Percentiles rank a stretch among this genome's conserved stretches.
Evolutionary conservation across 2,797 vertebrate genomes (phyloP).

Genomic region (Sebastes itinus): DNA sequence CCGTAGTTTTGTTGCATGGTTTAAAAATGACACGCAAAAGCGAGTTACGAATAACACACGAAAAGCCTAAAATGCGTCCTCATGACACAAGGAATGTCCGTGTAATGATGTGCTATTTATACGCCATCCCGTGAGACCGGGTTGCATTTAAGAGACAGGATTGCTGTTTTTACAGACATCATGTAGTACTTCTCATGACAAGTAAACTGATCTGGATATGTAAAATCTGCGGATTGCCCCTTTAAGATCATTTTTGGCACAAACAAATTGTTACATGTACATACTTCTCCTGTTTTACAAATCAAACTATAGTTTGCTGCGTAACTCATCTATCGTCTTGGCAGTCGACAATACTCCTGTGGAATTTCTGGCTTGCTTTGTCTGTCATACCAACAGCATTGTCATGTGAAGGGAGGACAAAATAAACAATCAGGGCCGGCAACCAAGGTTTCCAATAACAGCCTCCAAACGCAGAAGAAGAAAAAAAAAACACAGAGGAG

Average conservation of each 20-base stretch:
- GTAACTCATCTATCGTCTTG: conserved; percentile 41
- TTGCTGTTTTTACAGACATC: neutral
- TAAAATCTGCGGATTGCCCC: neutral
- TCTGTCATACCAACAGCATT: conserved; percentile 51
- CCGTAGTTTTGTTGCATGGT: too few species aligned
- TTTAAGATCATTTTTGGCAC: neutral
- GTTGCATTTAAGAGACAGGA: neutral
- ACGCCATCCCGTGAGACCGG: too few species aligned
- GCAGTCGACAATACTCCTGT: conserved; percentile 23
- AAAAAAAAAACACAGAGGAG: conserved; percentile 29
- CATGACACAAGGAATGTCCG: too few species aligned
- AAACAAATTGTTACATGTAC: neutral
- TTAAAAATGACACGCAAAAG: too few species aligned
- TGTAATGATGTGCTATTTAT: too few species aligned
- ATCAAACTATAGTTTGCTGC: neutral
- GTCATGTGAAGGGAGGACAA: conserved; percentile 71
- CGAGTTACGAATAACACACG: too few species aligned
- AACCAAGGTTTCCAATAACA: conserved; percentile 72
- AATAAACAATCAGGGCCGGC: conserved; percentile 66
- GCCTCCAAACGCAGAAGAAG: conserved; percentile 29
- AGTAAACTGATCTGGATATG: neutral
- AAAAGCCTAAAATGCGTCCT: too few species aligned
- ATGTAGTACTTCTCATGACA: neutral
- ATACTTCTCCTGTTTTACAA: neutral
- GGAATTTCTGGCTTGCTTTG: conserved; percentile 58